Evolutionary conservation across 30 jellyfish, hydroid and myxozoan genomes (phyloP).

Genomic region (Aurelia sp.): DNA sequence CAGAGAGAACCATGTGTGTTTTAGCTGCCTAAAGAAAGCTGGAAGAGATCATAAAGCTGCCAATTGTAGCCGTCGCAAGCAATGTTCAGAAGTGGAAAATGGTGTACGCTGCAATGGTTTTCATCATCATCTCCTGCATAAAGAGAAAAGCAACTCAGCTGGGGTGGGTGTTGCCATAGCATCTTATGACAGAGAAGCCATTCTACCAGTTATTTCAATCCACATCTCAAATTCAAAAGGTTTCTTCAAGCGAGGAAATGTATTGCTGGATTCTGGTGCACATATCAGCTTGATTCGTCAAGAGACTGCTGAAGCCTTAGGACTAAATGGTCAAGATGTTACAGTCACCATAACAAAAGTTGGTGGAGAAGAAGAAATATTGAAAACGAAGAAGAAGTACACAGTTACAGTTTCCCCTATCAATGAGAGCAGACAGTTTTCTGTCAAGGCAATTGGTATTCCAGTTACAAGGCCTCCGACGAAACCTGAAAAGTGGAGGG

Average conservation of each 20-base stretch:
- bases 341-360: constrained; percentile 50
- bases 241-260: constrained; percentile 30
- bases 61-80: constrained; percentile 41
- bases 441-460: constrained; percentile 65
- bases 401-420: constrained; percentile 1
- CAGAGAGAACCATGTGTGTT: constrained; percentile 69
- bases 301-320: constrained; percentile 55
- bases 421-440: too few species aligned
- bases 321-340: constrained; percentile 57
- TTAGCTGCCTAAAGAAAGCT: constrained; percentile 51
- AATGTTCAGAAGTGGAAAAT: constrained; percentile 4
- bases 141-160: background rate
- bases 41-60: constrained; percentile 38
- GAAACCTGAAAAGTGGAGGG: too few species aligned
- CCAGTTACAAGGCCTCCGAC: constrained; percentile 35
- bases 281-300: constrained; percentile 62
- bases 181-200: constrained; percentile 45
- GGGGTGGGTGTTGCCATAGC: constrained; percentile 58
- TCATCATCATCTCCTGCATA: constrained; percentile 59
- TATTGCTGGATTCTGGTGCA: constrained; percentile 69
- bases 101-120: constrained; percentile 54
- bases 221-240: constrained; percentile 29
- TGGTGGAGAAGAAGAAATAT: constrained; percentile 73
- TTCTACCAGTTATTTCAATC: constrained; percentile 57
- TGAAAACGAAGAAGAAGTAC: constrained; percentile 50